Evolutionary conservation across 2,888 invertebrate species (phyloP), one percentile per base, ranked within the genome.

Genomic region (Catocala nupta): DNA sequence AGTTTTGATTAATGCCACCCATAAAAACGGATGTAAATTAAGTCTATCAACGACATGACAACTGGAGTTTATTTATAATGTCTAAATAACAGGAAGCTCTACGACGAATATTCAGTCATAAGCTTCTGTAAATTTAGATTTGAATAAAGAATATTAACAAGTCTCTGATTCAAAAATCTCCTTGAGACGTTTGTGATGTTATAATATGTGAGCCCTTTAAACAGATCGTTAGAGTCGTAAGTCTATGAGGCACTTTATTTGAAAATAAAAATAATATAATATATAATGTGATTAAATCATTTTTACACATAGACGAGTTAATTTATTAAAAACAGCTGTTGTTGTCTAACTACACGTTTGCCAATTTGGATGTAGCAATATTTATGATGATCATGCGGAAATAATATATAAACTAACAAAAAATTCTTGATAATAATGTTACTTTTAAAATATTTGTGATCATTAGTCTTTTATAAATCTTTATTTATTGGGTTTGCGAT

Each of bases 31-130:
- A 55, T 61, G 55, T 59, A 63, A 43, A 51, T 70, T 44, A 52
- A n/a, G 39, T 44, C 42, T 39, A 52, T 55, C n/a, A 47, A 55
- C 47, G 42, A 33, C 50, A 53, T 44, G 34, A 55, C 62, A 50
- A 44, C 13, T 57, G 34, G 34, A 42, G 50, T 47, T 43, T 67
- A 67, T 65, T 55, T 67, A 57, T 54, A 61, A 63, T 45, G 36
- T 55, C 45, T 5, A 63, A 71, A 75, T 57, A 71, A 71, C 75
- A 75, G 75, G 78, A 77, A 75, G 59, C 45, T 50, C 48, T 52
- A 60, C 65, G 44, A 54, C 39, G 59, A 65, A 60, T 63, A 77
- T 74, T 63, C 59, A 67, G 54, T 63, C 49, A 52, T 55, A 44
- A 56, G 12, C 5, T 53, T 13, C 33, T 12, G 47, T 68, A 69